phyloP scores from a whole-genome alignment of 2,797 vertebrate species.

The Melanotaenia nigrans region DNA sequence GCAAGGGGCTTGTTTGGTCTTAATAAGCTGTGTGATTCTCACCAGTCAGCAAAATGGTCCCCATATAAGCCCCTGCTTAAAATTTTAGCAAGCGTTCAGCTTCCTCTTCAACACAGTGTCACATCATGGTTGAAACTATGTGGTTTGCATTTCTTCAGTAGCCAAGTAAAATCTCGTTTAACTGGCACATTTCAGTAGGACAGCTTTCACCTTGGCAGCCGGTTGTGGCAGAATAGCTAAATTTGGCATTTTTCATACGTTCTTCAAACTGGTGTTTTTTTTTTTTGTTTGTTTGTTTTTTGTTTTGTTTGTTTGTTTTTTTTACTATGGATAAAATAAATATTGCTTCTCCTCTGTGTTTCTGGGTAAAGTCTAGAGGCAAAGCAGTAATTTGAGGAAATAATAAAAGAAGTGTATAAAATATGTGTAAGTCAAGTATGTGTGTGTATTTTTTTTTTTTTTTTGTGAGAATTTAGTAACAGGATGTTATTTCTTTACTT shows the following conservation, averaged over 20 bases:
- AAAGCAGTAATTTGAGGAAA: constrained; percentile 2
- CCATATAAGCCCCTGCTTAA: constrained; percentile 30
- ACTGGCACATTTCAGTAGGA: constrained; percentile 1
- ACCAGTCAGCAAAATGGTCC: constrained; percentile 35
- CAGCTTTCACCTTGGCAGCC: constrained; percentile 19
- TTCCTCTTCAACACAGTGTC: constrained; percentile 2
- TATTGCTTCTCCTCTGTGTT: constrained; percentile 1
- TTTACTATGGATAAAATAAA: not conserved
- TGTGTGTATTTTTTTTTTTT: not conserved
- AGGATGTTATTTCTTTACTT: too few species aligned
- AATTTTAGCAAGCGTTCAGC: constrained; percentile 30
- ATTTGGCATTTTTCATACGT: not conserved
- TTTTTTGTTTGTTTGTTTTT: not conserved
- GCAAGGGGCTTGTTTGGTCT: constrained; percentile 25
- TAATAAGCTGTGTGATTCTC: constrained; percentile 10
- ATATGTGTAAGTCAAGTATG: too few species aligned
- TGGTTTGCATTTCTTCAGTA: constrained; percentile 20
- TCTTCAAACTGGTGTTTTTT: not conserved
- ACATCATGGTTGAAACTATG: constrained; percentile 4
- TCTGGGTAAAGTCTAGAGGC: not conserved
- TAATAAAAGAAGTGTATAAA: not conserved
- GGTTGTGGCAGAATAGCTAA: constrained; percentile 16
- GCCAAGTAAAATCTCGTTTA: constrained; percentile 13
- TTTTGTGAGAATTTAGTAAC: too few species aligned
- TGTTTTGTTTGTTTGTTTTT: too few species aligned